Percentiles rank a stretch among this genome's conserved stretches.
These are phyloP conservation scores for Antitype chi DNA, from an alignment of 2,888 invertebrate species.

Conservation along the genomic window DNA sequence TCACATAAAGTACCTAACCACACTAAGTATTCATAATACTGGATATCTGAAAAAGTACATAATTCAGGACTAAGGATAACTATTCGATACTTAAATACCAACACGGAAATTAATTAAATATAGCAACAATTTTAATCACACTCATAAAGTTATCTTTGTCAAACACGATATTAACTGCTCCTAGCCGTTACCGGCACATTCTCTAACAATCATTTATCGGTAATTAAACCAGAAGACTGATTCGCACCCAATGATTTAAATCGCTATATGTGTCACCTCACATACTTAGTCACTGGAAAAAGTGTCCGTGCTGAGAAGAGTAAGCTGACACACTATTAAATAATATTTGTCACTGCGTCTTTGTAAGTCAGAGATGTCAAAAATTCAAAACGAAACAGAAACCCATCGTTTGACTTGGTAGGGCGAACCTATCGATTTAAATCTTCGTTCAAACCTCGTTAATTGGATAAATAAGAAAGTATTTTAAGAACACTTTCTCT, in stretches of 20 bases:
- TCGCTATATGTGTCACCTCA: neutral
- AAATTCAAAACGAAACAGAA: neutral
- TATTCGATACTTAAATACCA: neutral
- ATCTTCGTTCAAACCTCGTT: slow-evolving; percentile 34
- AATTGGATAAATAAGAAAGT: slow-evolving; percentile 63
- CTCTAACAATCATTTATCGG: slow-evolving; percentile 42
- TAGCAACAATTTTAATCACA: slow-evolving; percentile 5
- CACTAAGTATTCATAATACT: too few relatives aligned
- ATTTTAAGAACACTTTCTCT: slow-evolving; percentile 58
- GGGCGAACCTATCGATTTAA: neutral
- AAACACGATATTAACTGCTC: slow-evolving; percentile 19
- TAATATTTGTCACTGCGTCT: neutral
- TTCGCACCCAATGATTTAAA: slow-evolving; percentile 9
- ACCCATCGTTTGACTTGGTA: neutral
- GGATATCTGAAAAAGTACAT: too few relatives aligned
- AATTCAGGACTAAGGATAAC: neutral
- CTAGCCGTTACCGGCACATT: slow-evolving; percentile 23
- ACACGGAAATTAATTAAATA: neutral
- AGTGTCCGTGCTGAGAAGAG: neutral
- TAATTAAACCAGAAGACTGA: slow-evolving; percentile 39
- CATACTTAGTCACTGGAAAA: neutral
- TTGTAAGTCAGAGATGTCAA: neutral
- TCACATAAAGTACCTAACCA: neutral
- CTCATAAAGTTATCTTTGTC: slow-evolving; percentile 28
- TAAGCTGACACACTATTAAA: neutral